Conservation (phyloP, 2,797 vertebrate genomes). For the Crenichthys baileyi region DNA sequence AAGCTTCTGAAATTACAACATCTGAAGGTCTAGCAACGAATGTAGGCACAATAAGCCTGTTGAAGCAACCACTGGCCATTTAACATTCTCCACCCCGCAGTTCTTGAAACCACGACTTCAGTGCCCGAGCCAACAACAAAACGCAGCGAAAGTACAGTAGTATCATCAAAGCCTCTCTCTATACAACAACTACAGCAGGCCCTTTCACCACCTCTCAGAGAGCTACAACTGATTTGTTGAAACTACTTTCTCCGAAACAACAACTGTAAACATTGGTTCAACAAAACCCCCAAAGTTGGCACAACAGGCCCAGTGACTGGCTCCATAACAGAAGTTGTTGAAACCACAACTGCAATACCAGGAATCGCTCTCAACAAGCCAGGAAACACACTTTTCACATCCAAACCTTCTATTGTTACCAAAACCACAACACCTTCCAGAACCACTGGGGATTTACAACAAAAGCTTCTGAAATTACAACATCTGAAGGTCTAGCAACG, state of each 20-base stretch:
- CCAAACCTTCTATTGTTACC: not conserved
- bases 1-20: too few species aligned
- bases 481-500: not conserved
- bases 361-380: not conserved
- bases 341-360: not conserved
- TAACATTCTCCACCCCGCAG: not conserved
- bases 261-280: too few species aligned
- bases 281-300: not conserved
- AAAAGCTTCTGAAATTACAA: rapidly evolving
- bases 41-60: too few species aligned
- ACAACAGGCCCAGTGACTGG: conserved; percentile 2
- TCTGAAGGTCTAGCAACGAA: too few species aligned
- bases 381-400: not conserved
- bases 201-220: not conserved
- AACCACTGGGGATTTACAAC: not conserved
- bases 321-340: conserved; percentile 1
- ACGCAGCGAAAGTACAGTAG: not conserved
- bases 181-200: not conserved
- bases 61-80: too few species aligned
- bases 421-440: not conserved
- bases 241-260: too few species aligned
- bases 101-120: not conserved
- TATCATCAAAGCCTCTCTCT: not conserved
- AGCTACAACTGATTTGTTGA: not conserved
- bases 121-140: not conserved